These are phyloP conservation scores for Prunella himalayana DNA, from an alignment of 2,113 vertebrate species.

Conservation along the genomic window DNA sequence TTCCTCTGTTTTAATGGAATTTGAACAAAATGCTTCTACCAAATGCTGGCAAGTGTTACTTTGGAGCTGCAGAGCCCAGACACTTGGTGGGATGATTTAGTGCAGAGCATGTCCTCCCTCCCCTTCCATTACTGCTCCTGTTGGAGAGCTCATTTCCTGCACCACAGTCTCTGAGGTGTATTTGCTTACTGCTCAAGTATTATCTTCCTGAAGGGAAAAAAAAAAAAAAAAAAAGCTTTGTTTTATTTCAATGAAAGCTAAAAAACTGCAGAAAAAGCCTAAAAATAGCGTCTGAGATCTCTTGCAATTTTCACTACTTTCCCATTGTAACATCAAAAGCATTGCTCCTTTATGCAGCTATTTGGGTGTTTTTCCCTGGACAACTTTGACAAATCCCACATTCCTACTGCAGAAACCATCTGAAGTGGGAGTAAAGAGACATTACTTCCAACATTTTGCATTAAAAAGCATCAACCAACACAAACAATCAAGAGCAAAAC, in stretches of 20 bases:
- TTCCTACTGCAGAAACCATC: background rate
- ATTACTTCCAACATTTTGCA: background rate
- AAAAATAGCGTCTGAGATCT: slow-evolving; percentile 6
- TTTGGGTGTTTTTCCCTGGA: background rate
- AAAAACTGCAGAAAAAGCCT: slow-evolving; percentile 10
- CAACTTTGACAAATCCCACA: background rate
- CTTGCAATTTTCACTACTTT: background rate
- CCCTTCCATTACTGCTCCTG: background rate
- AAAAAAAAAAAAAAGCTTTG: background rate
- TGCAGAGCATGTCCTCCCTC: background rate
- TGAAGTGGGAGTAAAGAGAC: background rate
- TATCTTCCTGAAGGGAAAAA: background rate
- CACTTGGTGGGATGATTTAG: background rate
- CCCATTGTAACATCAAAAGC: background rate
- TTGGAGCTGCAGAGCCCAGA: background rate
- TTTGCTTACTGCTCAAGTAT: slow-evolving; percentile 20
- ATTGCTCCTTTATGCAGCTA: background rate
- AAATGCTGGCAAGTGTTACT: background rate
- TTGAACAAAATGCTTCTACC: background rate
- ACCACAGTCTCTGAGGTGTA: background rate
- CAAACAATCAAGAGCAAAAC: background rate
- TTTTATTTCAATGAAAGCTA: slow-evolving; percentile 29
- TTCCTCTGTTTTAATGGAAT: background rate
- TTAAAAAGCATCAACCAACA: slow-evolving; percentile 5
- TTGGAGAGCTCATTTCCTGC: slow-evolving; percentile 9